Evolutionary conservation across 2,888 invertebrate genomes (phyloP), one percentile per base, ranked within the genome.

Genomic region (Drosophila helvetica): DNA sequence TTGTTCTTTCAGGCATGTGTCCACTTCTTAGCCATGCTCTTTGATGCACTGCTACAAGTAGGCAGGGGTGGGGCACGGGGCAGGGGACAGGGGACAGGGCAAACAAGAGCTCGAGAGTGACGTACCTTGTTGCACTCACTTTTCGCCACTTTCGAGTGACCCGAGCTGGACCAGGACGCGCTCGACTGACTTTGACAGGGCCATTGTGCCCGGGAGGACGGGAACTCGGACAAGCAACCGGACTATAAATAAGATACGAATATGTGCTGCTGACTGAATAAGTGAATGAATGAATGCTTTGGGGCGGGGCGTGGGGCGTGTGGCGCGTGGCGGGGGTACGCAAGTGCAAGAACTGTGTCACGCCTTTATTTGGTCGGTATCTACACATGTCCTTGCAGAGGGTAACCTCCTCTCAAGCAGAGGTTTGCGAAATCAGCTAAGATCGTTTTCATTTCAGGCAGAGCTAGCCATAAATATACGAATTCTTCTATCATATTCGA

Each of bases 271-370:
- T 33, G 19, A n/a, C 18, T 53, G 48, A 22, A 38, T 47, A 53
- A 47, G 47, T 22, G 65, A 27, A 27, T 19, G 4, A 48, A 27
- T 59, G 51, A 43, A 25, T 54, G 9, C 55, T 19, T 19, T 52
- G 30, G 7, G 65, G 54, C 7, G 27, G 27, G 27, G 27, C 25
- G 6, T 6, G 25, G 6, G 6, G 25, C 6, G 25, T 25, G 25
- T 25, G 7, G 6, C 75, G 67, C 75, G 66, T 58, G 57, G 63
- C 3, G 56, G 45, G 53, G 63, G 60, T 50, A 50, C 64, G 12
- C 52, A 72, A 73, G 74, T 75, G 67, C 75, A 71, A 73, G 70
- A 82, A 83, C 79, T 83, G 79, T 83, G 86, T 86, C 82, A 83
- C 80, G 86, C 83, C 86, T 83, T 80, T 79, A 79, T 79, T 80